Conservation (phyloP, 2,888 invertebrate species). For the Melinopterus prodromus region DNA sequence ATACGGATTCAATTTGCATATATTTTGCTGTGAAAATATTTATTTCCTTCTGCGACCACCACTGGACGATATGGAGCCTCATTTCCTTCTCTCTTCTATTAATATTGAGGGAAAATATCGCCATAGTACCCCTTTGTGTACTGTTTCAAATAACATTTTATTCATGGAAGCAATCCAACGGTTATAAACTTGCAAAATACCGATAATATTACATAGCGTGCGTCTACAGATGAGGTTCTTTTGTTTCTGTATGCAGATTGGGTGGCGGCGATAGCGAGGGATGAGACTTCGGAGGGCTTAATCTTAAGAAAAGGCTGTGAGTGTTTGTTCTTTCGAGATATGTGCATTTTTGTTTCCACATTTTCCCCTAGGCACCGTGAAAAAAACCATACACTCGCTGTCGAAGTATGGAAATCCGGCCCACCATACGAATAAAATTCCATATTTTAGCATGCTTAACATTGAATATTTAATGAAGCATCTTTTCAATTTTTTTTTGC, state of each 20-base stretch:
- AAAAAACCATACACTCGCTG: not conserved
- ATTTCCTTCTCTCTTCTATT: too few species aligned
- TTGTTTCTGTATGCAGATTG: not conserved
- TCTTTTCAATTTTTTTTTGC: not conserved
- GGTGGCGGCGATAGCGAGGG: not conserved
- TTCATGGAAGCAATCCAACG: not conserved
- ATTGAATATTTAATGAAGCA: not conserved
- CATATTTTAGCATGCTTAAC: constrained; percentile 4
- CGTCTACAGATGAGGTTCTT: not conserved
- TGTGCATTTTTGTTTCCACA: constrained; percentile 4
- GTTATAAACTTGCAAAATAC: constrained; percentile 4
- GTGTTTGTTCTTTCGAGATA: not conserved
- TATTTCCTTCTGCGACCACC: not conserved
- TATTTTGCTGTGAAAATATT: not conserved
- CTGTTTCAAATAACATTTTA: not conserved
- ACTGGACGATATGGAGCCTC: not conserved
- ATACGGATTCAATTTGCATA: not conserved
- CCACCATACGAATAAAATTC: not conserved
- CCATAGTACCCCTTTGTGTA: not conserved
- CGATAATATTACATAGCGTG: not conserved
- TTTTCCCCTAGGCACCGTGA: not conserved
- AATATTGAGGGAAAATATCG: too few species aligned
- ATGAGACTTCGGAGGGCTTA: not conserved
- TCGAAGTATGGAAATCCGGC: not conserved
- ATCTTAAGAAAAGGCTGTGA: not conserved